Base-by-base conservation (phyloP, 2,888 invertebrate species). In the Calameuta filiformis region DNA sequence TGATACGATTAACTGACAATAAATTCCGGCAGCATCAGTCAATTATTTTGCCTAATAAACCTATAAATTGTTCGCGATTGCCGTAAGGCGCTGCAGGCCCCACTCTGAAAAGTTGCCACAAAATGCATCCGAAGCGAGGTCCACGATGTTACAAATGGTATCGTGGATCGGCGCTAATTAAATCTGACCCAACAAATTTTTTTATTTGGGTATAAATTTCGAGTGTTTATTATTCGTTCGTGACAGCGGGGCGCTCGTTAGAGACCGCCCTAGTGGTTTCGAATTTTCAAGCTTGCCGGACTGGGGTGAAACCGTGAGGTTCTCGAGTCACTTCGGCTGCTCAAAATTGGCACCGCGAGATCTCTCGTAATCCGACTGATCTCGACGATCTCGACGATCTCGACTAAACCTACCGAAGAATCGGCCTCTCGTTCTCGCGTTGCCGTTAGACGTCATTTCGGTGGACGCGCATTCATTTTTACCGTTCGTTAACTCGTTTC, bases 171-270 rank as follows among this genome's bases (percentile, higher is more conserved):
- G 69, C 12, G 68, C 82, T 86, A 84, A 86, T 86, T 84, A 81
- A 85, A 86, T 86, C 83, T 83, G 68, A 76, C 81, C 78, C 82
- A 81, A 84, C 84, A 84, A 85, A 84, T 85, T 82, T 80, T 82
- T 85, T 84, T 84, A 84, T 82, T 81, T 81, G 78, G 80, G 74
- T 82, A 81, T 84, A 86, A 86, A 85, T 86, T 84, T 81, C 80
- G 79, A 69, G 79, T 79, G 83, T 84, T 84, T 83, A 83, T 81
- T 83, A 82, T 80, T 83, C 82, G 76, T 30, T 75, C 78, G 76
- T 83, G 84, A 82, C 85, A 84, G 85, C 85, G 83, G 84, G 87
- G 85, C 77, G 87, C 86, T 86, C 84, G 87, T 86, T 87, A 86
- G 83, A 82, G 82, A 76, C 79, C 77, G 80, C 77, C 68, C 81